phyloP scores from a whole-genome alignment of 2,888 invertebrate genomes.

The Troilus luridus region DNA sequence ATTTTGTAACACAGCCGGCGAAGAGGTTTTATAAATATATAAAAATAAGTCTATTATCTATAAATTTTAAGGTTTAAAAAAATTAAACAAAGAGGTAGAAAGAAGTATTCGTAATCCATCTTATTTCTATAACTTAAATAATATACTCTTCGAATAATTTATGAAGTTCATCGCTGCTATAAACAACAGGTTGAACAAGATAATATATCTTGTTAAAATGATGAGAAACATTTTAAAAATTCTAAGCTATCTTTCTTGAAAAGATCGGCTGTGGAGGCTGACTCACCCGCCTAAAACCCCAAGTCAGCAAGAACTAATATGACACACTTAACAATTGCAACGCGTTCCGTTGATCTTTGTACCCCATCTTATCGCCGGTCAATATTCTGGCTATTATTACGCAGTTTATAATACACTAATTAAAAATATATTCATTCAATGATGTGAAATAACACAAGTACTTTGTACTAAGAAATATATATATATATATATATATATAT shows the following conservation, averaged over 20 bases:
- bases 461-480: no score
- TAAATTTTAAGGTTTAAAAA: no score
- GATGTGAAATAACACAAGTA: no score
- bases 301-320: slow-evolving; percentile 14
- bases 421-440: neutral
- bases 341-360: slow-evolving; percentile 15
- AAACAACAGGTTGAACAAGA: neutral
- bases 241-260: neutral
- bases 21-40: no score
- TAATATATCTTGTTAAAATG: neutral
- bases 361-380: neutral
- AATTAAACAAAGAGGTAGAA: no score
- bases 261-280: neutral
- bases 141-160: neutral
- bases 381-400: neutral
- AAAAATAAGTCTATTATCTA: no score
- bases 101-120: no score
- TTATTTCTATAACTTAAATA: no score
- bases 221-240: neutral
- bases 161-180: neutral
- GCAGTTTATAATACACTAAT: neutral
- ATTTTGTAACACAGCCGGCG: no score
- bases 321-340: slow-evolving; percentile 26
- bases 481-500: no score
- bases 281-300: neutral